These are phyloP conservation scores for Hydrotaea diabolus DNA, from an alignment of 2,888 invertebrate species.

Conservation along the genomic window DNA sequence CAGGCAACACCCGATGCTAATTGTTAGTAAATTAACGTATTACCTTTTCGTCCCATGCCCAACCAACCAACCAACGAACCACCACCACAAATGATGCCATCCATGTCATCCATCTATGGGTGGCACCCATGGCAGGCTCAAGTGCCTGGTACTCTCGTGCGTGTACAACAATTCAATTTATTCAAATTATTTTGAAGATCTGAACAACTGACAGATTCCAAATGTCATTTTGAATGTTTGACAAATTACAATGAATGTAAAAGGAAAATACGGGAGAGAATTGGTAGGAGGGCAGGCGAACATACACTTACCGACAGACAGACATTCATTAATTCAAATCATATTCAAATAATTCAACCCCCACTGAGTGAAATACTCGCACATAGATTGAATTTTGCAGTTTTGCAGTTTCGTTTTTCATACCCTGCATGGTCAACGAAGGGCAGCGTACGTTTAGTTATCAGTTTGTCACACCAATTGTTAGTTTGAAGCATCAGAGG, in stretches of 20 bases:
- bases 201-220: conserved; percentile 66
- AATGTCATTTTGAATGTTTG: conserved; percentile 52
- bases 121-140: conserved; percentile 31
- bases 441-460: neutral
- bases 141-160: neutral
- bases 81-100: conserved; percentile 25
- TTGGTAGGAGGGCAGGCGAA: neutral
- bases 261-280: neutral
- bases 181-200: conserved; percentile 36
- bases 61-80: no score
- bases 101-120: neutral
- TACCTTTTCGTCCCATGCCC: conserved; percentile 45
- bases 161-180: conserved; percentile 23
- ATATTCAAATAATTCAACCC: conserved; percentile 67
- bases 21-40: conserved; percentile 68
- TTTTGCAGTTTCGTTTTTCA: conserved; percentile 6
- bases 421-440: neutral
- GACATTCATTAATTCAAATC: conserved; percentile 63
- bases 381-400: neutral
- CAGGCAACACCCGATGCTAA: conserved; percentile 67
- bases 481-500: no score
- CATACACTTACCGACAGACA: neutral
- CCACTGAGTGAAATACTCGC: conserved; percentile 36
- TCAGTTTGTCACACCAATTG: neutral
- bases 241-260: conserved; percentile 32